A percentile compares a stretch with the other conserved stretches of the same genome.
These are phyloP conservation scores for Synergus itoensis DNA, from an alignment of 2,888 invertebrate species.

Conservation along the genomic window DNA sequence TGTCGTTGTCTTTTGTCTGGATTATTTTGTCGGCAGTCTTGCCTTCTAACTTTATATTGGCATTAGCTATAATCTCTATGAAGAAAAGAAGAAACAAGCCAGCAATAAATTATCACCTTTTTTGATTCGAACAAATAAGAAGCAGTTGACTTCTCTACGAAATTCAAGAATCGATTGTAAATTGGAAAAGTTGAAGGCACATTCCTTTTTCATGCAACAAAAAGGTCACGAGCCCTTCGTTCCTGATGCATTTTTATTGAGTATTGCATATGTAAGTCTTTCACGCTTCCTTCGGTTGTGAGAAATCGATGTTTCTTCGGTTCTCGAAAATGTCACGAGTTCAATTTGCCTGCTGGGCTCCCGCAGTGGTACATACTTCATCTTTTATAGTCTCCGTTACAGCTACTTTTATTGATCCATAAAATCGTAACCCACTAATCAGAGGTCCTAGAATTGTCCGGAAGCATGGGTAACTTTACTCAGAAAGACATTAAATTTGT, in stretches of 20 bases:
- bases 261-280: constrained; percentile 18
- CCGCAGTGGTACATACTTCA: not conserved
- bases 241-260: constrained; percentile 34
- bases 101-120: not conserved
- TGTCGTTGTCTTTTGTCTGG: constrained; percentile 3
- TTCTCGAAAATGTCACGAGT: constrained; percentile 23
- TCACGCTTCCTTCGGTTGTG: not conserved
- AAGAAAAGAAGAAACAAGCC: not conserved
- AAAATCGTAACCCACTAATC: constrained; percentile 30
- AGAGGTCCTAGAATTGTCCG: constrained; percentile 6
- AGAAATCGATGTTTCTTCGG: constrained; percentile 19
- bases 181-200: constrained; percentile 6
- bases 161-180: not conserved
- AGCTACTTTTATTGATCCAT: constrained; percentile 32
- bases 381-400: constrained; percentile 26
- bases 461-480: constrained; percentile 14
- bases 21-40: not conserved
- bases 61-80: not conserved
- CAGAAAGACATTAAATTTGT: constrained; percentile 37
- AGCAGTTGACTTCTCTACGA: not conserved
- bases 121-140: constrained; percentile 1
- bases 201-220: not conserved
- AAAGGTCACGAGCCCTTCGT: not conserved
- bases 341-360: constrained; percentile 17
- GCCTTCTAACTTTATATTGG: constrained; percentile 1